Evolutionary conservation across 2,113 vertebrate genomes (phyloP).

Genomic region (Carassius auratus): DNA sequence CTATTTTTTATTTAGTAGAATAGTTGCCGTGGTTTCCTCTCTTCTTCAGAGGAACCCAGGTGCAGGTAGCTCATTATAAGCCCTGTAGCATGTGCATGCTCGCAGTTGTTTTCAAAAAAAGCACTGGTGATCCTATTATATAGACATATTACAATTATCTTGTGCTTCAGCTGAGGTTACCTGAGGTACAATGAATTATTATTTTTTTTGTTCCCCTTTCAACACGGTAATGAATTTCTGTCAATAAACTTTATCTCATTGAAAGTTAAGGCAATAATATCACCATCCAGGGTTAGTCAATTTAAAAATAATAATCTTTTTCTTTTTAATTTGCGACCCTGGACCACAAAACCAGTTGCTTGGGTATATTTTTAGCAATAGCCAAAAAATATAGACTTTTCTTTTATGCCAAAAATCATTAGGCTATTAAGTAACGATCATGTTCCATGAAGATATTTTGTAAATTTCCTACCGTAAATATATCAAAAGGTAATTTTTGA

Average conservation of each 20-base stretch:
- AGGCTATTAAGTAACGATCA: no score
- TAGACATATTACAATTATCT: background rate
- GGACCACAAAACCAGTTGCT: no score
- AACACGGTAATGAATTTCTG: background rate
- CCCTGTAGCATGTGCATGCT: slow-evolving; percentile 32
- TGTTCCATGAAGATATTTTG: no score
- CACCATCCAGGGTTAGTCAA: background rate
- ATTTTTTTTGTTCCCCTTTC: background rate
- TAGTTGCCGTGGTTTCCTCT: slow-evolving; percentile 38
- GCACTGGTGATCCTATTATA: background rate
- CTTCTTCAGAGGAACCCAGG: slow-evolving; percentile 48
- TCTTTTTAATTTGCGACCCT: no score
- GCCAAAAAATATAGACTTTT: no score
- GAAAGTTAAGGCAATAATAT: slow-evolving; percentile 10
- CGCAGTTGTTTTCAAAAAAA: slow-evolving; percentile 10
- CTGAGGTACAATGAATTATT: background rate
- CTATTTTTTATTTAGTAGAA: slow-evolving; percentile 42
- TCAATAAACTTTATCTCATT: background rate
- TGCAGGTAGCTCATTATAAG: slow-evolving; percentile 33
- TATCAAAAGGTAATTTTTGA: no score
- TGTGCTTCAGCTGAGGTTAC: slow-evolving; percentile 15
- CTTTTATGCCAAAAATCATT: no score
- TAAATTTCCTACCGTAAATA: no score
- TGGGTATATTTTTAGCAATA: no score
- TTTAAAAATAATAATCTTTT: background rate